These are phyloP conservation scores for Thaumatotibia leucotreta DNA, from an alignment of 1,140 invertebrate species.

Conservation along the genomic window DNA sequence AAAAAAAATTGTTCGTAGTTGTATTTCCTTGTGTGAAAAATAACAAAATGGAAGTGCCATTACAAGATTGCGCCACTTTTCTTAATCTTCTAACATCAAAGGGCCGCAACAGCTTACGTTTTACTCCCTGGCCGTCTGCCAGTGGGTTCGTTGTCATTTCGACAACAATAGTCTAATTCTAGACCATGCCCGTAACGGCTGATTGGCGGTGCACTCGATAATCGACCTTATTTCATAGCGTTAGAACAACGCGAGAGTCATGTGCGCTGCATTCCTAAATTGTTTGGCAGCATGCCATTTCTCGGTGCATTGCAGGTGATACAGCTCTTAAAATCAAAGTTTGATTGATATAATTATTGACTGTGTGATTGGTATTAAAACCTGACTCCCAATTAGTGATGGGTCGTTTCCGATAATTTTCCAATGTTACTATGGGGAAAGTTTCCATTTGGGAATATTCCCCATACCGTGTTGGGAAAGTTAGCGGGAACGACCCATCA, in stretches of 20 bases:
- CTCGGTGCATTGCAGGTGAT: slow-evolving; percentile 12
- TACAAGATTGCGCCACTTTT: background rate
- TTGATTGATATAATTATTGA: background rate
- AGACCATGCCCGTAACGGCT: slow-evolving; percentile 7
- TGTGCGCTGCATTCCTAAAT: background rate
- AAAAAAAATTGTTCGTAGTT: no score
- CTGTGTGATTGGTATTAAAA: background rate
- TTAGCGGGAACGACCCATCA: no score
- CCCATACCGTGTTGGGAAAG: no score
- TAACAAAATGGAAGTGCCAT: background rate
- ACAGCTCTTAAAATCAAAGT: slow-evolving; percentile 5
- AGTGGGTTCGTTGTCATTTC: slow-evolving; percentile 21
- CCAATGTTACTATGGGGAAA: no score
- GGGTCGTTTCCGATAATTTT: no score
- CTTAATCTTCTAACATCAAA: background rate
- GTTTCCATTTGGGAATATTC: no score
- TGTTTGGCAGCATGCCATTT: background rate
- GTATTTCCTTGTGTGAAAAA: no score
- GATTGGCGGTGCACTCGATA: background rate
- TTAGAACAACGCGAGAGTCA: background rate
- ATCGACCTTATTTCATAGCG: background rate
- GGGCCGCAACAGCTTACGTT: background rate
- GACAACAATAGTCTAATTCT: slow-evolving; percentile 20
- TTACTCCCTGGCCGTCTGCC: slow-evolving; percentile 8
- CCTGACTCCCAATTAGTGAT: no score